phyloP scores from a whole-genome alignment of 2,113 vertebrate genomes.

The Odocoileus hemionus region DNA sequence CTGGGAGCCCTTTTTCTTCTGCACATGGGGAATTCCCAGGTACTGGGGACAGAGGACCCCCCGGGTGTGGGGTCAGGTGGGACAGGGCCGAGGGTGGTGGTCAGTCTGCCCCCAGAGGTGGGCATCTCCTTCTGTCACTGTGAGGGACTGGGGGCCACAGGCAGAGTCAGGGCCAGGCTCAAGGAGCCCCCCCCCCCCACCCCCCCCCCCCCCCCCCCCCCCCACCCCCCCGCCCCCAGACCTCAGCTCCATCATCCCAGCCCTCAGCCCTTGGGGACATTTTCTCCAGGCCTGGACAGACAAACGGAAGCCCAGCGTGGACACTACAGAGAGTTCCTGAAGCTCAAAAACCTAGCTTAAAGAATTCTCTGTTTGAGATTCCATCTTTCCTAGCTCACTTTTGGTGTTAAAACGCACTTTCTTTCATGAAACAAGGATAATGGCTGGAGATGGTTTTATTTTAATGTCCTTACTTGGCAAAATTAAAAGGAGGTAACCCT shows the following conservation, averaged over 20 bases:
- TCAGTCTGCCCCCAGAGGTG: background rate
- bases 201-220: background rate
- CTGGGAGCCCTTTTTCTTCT: background rate
- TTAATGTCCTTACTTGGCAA: background rate
- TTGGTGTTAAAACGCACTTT: background rate
- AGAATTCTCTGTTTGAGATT: background rate
- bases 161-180: background rate
- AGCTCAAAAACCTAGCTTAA: background rate
- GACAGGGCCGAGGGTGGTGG: fast-evolving
- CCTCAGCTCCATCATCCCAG: background rate
- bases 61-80: background rate
- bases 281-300: background rate
- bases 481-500: background rate
- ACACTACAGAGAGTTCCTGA: background rate
- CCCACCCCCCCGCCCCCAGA: fast-evolving
- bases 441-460: background rate
- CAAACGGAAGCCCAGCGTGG: background rate
- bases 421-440: background rate
- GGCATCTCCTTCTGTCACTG: background rate
- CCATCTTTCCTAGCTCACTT: background rate
- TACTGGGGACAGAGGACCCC: background rate
- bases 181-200: background rate
- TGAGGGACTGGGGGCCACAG: background rate
- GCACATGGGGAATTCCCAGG: background rate
- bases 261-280: background rate